Percentiles rank a stretch among this genome's conserved stretches.
phyloP scores from a whole-genome alignment of 2,797 vertebrate species.

The Phalanger gymnotis region DNA sequence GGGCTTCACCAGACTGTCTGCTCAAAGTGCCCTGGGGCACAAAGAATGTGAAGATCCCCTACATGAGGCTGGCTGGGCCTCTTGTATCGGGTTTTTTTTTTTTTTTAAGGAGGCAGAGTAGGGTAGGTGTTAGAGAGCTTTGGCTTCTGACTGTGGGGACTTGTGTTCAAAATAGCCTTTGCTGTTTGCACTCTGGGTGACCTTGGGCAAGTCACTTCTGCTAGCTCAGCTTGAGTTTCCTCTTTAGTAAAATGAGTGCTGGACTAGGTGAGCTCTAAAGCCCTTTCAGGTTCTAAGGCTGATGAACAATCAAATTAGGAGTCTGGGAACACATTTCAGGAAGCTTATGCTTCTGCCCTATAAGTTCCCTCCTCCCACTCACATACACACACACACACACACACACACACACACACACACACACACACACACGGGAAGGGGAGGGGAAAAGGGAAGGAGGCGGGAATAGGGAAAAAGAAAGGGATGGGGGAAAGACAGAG shows the following conservation, averaged over 20 bases:
- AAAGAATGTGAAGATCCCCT: background rate
- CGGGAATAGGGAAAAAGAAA: too few species aligned
- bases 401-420: background rate
- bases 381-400: background rate
- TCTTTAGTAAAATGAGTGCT: background rate
- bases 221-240: background rate
- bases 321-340: background rate
- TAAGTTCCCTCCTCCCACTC: background rate
- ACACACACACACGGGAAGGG: too few species aligned
- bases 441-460: background rate
- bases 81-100: background rate
- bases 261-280: background rate
- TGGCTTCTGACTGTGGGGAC: background rate
- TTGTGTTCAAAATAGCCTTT: background rate
- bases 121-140: background rate
- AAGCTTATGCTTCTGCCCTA: background rate
- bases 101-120: background rate
- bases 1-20: background rate
- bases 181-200: background rate
- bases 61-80: background rate
- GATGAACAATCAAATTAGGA: background rate
- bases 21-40: background rate
- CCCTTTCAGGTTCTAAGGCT: background rate
- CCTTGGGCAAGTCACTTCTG: background rate
- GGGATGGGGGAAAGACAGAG: too few species aligned